Evolutionary conservation across 2,888 invertebrate species (phyloP).

Genomic region (Fragum fragum): DNA sequence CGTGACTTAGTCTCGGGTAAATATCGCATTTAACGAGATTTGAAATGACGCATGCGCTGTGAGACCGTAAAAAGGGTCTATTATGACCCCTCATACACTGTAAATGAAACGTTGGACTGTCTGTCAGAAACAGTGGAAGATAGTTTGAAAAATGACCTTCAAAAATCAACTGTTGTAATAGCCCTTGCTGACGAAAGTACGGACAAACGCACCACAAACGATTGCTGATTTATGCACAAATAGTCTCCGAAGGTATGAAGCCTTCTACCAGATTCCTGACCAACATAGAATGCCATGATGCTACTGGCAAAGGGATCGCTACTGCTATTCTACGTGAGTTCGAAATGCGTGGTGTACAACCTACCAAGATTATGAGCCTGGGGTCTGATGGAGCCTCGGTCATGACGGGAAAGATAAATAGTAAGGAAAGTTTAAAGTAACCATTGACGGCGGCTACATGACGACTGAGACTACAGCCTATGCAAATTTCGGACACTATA

Average conservation of each 20-base stretch:
- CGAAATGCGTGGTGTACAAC: slow-evolving; percentile 21
- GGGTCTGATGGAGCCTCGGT: slow-evolving; percentile 29
- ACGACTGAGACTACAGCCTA: too few relatives aligned
- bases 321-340: slow-evolving; percentile 33
- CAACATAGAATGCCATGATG: slow-evolving; percentile 45
- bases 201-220: slow-evolving; percentile 46
- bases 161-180: slow-evolving; percentile 32
- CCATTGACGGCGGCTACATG: too few relatives aligned
- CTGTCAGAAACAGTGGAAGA: slow-evolving; percentile 10
- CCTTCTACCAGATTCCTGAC: slow-evolving; percentile 43
- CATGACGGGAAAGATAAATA: slow-evolving; percentile 36
- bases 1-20: too few relatives aligned
- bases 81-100: too few relatives aligned
- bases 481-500: too few relatives aligned
- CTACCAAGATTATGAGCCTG: slow-evolving; percentile 40
- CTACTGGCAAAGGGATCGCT: background rate
- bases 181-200: slow-evolving; percentile 58
- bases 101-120: too few relatives aligned
- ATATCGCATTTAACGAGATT: too few relatives aligned
- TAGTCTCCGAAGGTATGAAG: slow-evolving; percentile 22
- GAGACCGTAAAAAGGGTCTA: too few relatives aligned
- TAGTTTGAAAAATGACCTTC: slow-evolving; percentile 2
- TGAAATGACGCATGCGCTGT: too few relatives aligned
- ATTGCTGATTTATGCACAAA: slow-evolving; percentile 49
- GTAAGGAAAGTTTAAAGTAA: too few relatives aligned